These are phyloP conservation scores for Eubucco bourcierii DNA, from an alignment of 2,113 vertebrate species.

Conservation along the genomic window DNA sequence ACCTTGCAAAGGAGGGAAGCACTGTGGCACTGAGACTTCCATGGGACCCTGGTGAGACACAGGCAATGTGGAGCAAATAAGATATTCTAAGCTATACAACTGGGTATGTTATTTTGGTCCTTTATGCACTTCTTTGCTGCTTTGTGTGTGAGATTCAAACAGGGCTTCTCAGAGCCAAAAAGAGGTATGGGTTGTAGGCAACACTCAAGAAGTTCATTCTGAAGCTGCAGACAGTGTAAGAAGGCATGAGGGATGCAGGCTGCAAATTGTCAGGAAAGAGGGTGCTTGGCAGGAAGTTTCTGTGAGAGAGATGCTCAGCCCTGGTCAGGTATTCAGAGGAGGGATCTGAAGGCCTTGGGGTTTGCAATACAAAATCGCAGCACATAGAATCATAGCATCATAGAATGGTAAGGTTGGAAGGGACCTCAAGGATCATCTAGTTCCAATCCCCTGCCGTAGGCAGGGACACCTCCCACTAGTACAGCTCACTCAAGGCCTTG, in stretches of 20 bases:
- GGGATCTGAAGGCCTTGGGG: background rate
- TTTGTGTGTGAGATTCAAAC: background rate
- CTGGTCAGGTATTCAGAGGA: rapidly evolving
- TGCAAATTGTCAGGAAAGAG: background rate
- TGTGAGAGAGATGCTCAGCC: background rate
- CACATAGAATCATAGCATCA: too few relatives aligned
- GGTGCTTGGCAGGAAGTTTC: background rate
- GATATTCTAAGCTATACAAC: background rate
- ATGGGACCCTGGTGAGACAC: background rate
- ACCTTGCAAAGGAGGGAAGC: background rate
- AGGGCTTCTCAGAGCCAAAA: background rate
- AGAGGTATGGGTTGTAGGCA: background rate
- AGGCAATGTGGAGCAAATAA: rapidly evolving
- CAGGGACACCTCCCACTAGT: too few relatives aligned
- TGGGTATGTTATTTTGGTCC: background rate
- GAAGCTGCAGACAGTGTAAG: rapidly evolving
- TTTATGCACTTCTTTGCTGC: background rate
- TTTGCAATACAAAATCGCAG: background rate
- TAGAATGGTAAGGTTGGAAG: too few relatives aligned
- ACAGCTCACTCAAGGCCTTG: too few relatives aligned
- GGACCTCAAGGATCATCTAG: too few relatives aligned
- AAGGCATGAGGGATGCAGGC: background rate
- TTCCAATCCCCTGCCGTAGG: too few relatives aligned
- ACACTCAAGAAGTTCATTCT: background rate
- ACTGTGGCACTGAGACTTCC: too few relatives aligned